Base-by-base conservation (phyloP, 2,888 invertebrate species). In the Frankliniella intonsa region DNA sequence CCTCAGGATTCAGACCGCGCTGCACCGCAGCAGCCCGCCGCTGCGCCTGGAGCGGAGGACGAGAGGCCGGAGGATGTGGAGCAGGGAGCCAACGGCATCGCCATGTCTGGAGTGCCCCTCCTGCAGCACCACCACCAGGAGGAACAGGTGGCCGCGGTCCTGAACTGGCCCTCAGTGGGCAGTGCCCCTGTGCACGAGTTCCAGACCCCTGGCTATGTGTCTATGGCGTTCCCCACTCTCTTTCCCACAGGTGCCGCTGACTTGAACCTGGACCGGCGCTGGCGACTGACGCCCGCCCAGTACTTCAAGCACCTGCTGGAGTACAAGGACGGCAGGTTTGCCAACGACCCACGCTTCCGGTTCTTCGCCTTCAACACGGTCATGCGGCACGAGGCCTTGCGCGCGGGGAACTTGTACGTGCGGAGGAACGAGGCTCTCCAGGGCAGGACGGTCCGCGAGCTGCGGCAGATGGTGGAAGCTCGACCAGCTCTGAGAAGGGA, bases 181-280 rank as follows among this genome's bases (percentile, higher is more conserved):
- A 19, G 8, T 27, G 62, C 80, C 25, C 82, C 83, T 12, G 76
- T 82, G 5, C 80, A 80, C 49, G 83, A 83, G 76, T 83, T 83
- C 50, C 80, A n/a, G 27, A 83, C 83, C 17, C 80, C 80, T 22
- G 83, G 83, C 0, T 82, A 81, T 50, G 80, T 82, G 22, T 80
- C 62, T 5, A 80, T 80, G 81, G 83, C 84, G 11, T 83, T 84
- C 69, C 84, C 83, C n/a, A 50, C 81, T 22, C 81, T 83, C 8
- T 83, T 84, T 50, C 84, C 83, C 8, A 79, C 76, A 10, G 84
- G 83, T 7, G 76, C 51, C 12, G 82, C 83, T 25, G 84, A 84
- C 80, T 25, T 83, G 12, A 19, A 81, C 11, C 50, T 50, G 25
- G 25, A 80, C 22, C 62, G 81, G 9, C 49, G 5, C 2, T 12